phyloP scores from a whole-genome alignment of 2,888 invertebrate species.

The Drosophila tripunctata region DNA sequence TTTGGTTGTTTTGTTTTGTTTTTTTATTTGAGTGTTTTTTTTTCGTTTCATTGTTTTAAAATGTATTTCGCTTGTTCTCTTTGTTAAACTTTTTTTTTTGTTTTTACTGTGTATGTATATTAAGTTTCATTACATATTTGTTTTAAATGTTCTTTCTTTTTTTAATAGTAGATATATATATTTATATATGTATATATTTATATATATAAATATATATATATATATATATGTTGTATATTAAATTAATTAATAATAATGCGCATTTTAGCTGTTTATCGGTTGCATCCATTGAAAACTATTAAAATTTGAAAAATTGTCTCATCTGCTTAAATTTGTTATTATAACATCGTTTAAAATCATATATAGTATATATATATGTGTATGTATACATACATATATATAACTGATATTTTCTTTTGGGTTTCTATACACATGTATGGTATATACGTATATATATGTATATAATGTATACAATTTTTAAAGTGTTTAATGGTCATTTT shows the following conservation, averaged over 20 bases:
- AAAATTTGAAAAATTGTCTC: conserved; percentile 60
- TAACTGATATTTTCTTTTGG: conserved; percentile 31
- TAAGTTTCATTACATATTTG: conserved; percentile 32
- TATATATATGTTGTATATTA: conserved; percentile 53
- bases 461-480: conserved; percentile 52
- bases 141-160: conserved; percentile 29
- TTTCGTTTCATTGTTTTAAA: conserved; percentile 62
- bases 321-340: conserved; percentile 32
- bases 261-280: conserved; percentile 52
- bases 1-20: conserved; percentile 29
- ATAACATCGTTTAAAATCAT: conserved; percentile 69
- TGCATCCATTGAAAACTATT: conserved; percentile 62
- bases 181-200: conserved; percentile 34
- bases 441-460: conserved; percentile 51
- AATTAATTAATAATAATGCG: conserved; percentile 74
- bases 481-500: conserved; percentile 70
- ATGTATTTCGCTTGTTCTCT: conserved; percentile 47
- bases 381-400: conserved; percentile 35
- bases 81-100: conserved; percentile 28
- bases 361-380: conserved; percentile 34
- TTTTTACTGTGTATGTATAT: conserved; percentile 34
- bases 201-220: conserved; percentile 35
- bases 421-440: conserved; percentile 26
- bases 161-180: conserved; percentile 60
- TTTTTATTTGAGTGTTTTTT: conserved; percentile 55